These are phyloP conservation scores for Serrognathus titanus DNA, from an alignment of 2,888 invertebrate species.

Conservation along the genomic window DNA sequence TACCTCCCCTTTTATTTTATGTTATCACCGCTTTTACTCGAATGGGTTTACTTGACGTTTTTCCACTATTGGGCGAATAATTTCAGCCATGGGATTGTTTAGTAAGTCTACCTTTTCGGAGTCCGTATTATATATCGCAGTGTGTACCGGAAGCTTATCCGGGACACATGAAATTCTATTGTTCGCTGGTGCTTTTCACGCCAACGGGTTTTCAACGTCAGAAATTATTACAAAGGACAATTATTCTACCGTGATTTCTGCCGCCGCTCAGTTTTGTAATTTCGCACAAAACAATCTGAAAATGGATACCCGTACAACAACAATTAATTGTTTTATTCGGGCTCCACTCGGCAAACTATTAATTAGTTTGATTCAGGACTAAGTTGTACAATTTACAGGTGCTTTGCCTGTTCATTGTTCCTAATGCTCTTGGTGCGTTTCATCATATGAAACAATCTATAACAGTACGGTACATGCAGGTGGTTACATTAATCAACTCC, in stretches of 20 bases:
- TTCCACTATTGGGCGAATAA: no score
- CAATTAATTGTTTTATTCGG: conserved; percentile 13
- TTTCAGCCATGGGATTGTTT: no score
- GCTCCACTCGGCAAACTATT: conserved; percentile 6
- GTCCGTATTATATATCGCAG: not conserved
- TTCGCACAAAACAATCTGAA: conserved; percentile 22
- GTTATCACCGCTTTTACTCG: no score
- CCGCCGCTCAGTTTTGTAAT: conserved; percentile 34
- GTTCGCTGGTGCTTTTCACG: conserved; percentile 41
- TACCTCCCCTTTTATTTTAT: no score
- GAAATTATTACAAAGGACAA: conserved; percentile 40
- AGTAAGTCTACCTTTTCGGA: no score
- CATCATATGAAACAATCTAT: no score
- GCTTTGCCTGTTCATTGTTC: not conserved
- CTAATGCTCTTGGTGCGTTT: not conserved
- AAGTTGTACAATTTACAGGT: not conserved
- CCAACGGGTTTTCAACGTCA: conserved; percentile 40
- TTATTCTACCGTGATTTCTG: conserved; percentile 41
- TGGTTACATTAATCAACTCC: no score
- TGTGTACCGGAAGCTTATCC: conserved; percentile 25
- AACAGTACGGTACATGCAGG: no score
- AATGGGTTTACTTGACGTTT: no score
- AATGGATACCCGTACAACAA: conserved; percentile 5
- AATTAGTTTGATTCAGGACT: conserved; percentile 7
- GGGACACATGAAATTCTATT: conserved; percentile 39